Evolutionary conservation across 2,113 vertebrate species (phyloP), one percentile per base, ranked within the genome.

Genomic region (Dendropsophus ebraccatus): DNA sequence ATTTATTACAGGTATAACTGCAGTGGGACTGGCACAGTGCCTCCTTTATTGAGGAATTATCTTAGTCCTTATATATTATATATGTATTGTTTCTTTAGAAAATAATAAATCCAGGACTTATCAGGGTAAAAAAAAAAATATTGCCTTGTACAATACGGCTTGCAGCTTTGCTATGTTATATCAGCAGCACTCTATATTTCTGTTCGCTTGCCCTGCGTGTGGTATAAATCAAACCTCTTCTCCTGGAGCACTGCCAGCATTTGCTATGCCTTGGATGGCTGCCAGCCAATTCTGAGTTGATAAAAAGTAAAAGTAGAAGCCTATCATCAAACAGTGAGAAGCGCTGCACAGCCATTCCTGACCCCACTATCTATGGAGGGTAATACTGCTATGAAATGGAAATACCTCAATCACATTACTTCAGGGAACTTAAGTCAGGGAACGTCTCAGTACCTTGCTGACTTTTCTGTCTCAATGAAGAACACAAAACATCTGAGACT

Each of bases 31-130:
- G 81, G 25, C 65, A 70, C 47, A 70, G 62, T 21, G 37, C 30
- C 32, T 54, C 52, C 32, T 45, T 47, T 14, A 80, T 81, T 81
- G 78, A 81, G 81, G 60, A 82, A 70, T 69, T 69, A 54, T 70
- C 67, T 82, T 70, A 52, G 25, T 50, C 41, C 49, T 69, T 70
- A 50, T 52, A 70, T 82, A 82, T 82, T 82, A 82, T 50, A 70
- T 69, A 82, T 70, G n/a, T 70, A 70, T 69, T 82, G 70, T 60
- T 84, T 60, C 82, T 75, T 45, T 45, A 75, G 70, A 28, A 73
- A 74, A 1, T 19, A 13, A 52, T 72, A 83, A 73, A 84, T 80
- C 45, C 25, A 23, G 72, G 1, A 10, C 47, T 14, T n/a, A 47
- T 0, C 21, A 5, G 8, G 1, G 7, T 49, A 1, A 60, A 32